These are phyloP conservation scores for Onychostruthus taczanowskii DNA, from an alignment of 2,113 vertebrate genomes.

Conservation along the genomic window DNA sequence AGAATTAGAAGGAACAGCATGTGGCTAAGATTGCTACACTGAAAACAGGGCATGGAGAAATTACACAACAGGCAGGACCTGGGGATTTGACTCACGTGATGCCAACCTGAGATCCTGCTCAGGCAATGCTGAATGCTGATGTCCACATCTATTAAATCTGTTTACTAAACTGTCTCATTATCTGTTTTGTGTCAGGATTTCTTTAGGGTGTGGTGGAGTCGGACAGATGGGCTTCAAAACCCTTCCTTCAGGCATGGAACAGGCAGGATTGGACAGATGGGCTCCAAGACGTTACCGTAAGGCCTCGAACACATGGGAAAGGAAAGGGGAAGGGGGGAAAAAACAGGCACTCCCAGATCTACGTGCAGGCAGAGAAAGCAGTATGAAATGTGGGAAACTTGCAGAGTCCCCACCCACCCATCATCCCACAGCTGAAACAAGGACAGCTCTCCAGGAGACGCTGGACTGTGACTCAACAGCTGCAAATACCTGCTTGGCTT, in stretches of 20 bases:
- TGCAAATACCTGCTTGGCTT: constrained; percentile 46
- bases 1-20: not conserved
- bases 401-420: not conserved
- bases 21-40: not conserved
- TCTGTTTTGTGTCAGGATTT: constrained; percentile 72
- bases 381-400: not conserved
- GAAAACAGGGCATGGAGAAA: constrained; percentile 31
- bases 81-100: constrained; percentile 32
- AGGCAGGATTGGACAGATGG: constrained; percentile 72
- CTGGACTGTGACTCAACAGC: not conserved
- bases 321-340: not conserved
- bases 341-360: not conserved
- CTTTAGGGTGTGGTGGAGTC: constrained; percentile 72
- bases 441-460: not conserved
- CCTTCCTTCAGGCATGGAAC: constrained; percentile 66
- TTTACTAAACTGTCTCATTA: constrained; percentile 76
- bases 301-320: constrained; percentile 53
- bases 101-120: constrained; percentile 19
- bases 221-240: constrained; percentile 75
- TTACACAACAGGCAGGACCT: not conserved
- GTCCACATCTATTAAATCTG: constrained; percentile 76
- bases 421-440: not conserved
- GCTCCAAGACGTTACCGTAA: constrained; percentile 63
- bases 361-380: not conserved
- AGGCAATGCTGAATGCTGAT: constrained; percentile 26